Percentiles rank a stretch among this genome's conserved stretches.
phyloP scores from a whole-genome alignment of 2,113 vertebrate species.

The Upupa epops region DNA sequence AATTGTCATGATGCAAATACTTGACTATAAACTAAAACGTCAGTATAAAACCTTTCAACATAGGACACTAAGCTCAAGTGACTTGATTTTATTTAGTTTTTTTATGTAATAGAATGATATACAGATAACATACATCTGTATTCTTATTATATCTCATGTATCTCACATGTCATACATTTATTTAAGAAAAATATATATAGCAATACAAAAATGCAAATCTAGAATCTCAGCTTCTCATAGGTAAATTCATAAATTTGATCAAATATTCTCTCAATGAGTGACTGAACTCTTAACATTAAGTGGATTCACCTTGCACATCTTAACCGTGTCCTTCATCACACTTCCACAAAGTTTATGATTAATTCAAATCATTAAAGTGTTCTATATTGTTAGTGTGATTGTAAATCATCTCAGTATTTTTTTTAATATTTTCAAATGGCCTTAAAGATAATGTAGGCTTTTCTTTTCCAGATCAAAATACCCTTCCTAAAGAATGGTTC shows the following conservation, averaged over 20 bases:
- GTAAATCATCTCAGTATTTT: constrained; percentile 7
- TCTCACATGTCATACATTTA: background rate
- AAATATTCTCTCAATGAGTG: background rate
- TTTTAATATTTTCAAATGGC: background rate
- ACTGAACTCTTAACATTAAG: background rate
- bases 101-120: background rate
- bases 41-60: background rate
- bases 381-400: background rate
- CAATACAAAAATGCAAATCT: background rate
- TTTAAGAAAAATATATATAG: background rate
- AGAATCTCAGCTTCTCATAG: background rate
- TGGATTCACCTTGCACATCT: background rate
- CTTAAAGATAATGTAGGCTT: background rate
- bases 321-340: background rate
- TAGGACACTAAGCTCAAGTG: background rate
- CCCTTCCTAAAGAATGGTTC: background rate
- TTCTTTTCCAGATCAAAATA: background rate
- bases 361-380: constrained; percentile 15
- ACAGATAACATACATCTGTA: no score
- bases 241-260: background rate
- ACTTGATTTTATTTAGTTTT: background rate
- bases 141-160: background rate
- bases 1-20: background rate
- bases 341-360: constrained; percentile 17
- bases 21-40: background rate